A percentile compares a stretch with the other conserved stretches of the same genome.
These are phyloP conservation scores for Lymantria monacha DNA, from an alignment of 2,888 invertebrate species.

Conservation along the genomic window DNA sequence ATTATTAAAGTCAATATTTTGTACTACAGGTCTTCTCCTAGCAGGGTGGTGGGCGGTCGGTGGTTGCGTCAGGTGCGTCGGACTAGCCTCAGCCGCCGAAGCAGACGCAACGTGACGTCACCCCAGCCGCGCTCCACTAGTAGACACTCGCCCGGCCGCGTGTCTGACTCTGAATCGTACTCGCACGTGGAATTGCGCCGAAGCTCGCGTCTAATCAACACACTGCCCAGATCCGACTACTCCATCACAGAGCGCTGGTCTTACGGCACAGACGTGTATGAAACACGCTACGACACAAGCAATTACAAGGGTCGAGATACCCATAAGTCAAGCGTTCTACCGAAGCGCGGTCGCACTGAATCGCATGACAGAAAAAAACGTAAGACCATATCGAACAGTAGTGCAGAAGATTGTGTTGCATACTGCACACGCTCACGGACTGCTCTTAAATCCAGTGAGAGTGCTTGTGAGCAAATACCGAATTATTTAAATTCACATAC, in stretches of 20 bases:
- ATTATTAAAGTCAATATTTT: constrained; percentile 1
- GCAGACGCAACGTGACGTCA: constrained; percentile 67
- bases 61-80: constrained; percentile 77
- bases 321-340: constrained; percentile 46
- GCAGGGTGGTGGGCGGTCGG: constrained; percentile 83
- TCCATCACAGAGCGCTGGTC: constrained; percentile 83
- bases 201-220: constrained; percentile 77
- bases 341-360: constrained; percentile 63
- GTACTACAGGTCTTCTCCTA: constrained; percentile 76
- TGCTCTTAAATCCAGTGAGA: constrained; percentile 71
- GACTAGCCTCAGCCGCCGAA: constrained; percentile 67
- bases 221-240: constrained; percentile 75
- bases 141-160: constrained; percentile 55
- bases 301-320: constrained; percentile 64
- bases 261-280: constrained; percentile 80
- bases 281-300: constrained; percentile 69
- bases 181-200: constrained; percentile 63
- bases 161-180: constrained; percentile 65
- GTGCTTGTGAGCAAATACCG: constrained; percentile 63
- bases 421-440: constrained; percentile 76
- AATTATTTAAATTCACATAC: constrained; percentile 49
- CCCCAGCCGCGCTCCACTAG: constrained; percentile 64
- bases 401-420: constrained; percentile 70
- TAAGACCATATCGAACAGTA: constrained; percentile 53
- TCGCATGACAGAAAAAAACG: constrained; percentile 74